These are phyloP conservation scores for Glossophaga mutica DNA, from an alignment of 2,797 vertebrate genomes.

Conservation along the genomic window DNA sequence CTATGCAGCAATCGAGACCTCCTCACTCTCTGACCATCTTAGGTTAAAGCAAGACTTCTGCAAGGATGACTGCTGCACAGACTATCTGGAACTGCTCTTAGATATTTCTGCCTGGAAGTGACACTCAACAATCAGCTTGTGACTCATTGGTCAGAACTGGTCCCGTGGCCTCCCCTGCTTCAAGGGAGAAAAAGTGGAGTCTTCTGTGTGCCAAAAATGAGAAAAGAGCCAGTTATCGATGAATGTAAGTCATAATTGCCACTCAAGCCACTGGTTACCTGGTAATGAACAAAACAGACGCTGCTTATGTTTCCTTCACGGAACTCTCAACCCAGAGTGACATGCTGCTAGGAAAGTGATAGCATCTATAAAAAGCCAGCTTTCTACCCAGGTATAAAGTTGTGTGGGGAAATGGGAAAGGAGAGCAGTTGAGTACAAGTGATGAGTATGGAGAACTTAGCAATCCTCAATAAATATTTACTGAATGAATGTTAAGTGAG, in stretches of 20 bases:
- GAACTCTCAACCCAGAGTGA: neutral
- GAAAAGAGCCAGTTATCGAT: neutral
- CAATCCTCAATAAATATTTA: conserved; percentile 72
- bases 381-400: conserved; percentile 29
- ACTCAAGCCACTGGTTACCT: neutral
- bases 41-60: neutral
- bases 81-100: neutral
- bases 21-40: neutral
- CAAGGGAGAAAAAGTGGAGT: neutral
- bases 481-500: conserved; percentile 67
- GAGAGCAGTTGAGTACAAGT: conserved; percentile 50
- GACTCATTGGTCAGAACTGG: neutral
- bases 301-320: neutral
- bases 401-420: conserved; percentile 48
- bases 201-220: neutral
- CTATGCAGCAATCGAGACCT: neutral
- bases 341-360: neutral
- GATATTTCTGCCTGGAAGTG: neutral
- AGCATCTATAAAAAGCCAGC: neutral
- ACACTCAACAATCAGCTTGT: neutral
- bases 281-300: neutral
- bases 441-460: conserved; percentile 67
- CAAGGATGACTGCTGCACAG: neutral
- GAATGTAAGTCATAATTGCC: neutral
- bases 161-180: neutral